Base-by-base conservation (phyloP, 2,797 vertebrate genomes). In the Eurystomus glaucurus region DNA sequence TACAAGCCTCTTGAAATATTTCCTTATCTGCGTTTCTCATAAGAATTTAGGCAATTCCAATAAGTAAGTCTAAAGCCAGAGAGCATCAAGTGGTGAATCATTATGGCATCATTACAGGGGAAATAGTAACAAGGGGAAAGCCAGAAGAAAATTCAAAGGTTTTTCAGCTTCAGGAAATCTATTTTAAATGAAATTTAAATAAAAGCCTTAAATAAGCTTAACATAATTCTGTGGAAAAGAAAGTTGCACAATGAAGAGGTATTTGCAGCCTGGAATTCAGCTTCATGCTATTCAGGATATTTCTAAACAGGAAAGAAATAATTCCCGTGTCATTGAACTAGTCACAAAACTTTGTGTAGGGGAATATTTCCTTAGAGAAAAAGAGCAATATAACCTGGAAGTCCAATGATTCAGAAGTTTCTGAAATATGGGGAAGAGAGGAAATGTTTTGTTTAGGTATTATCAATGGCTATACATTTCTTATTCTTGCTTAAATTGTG, bases 1-100 rank as follows among this genome's bases (percentile, higher is more conserved):
- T 95, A 85, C 92, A 97, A 95, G 87, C 57, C 77, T 95, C 90
- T 96, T 93, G 78, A 97, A 96, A 85, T 92, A 92, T 87, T 94
- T 97, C 31, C 35, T 89, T 96, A 95, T 91, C 91, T 96, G 90
- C 13, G 39, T 94, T 96, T 97, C 91, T 95, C 85, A 35, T 80
- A 97, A 95, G 91, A 91, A 96, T 95, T 94, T 70, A 71, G 54
- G 83, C 93, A 80, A 96, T 90, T 94, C 64, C 78, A 88, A 91
- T 75, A 97, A 94, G 94, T 6, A 88, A 69, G 15, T 68, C 69
- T 93, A 82, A 95, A 96, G 61, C 88, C 88, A 77, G 71, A 80
- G 87, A 97, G 41, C 48, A 71, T 86, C 66, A 94, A 90, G 86
- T 75, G 91, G 84, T 94, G 89, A 97, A 95, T 88, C 66, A 89